Base-by-base conservation (phyloP, 2,113 vertebrate genomes). In the Gasterosteus aculeatus region DNA sequence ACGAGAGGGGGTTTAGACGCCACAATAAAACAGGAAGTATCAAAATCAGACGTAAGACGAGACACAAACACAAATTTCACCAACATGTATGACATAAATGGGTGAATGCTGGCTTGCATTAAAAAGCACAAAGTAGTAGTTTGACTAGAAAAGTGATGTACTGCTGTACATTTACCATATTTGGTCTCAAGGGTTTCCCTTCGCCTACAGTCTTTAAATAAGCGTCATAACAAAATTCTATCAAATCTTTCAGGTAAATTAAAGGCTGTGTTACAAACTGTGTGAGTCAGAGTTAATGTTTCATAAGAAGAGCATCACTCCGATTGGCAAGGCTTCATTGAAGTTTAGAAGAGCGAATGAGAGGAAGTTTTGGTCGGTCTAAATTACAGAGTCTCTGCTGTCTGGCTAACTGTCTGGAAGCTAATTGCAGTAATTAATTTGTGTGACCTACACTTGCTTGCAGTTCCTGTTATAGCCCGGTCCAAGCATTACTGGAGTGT, bases 361-460 rank as follows among this genome's bases (percentile, higher is more conserved):
- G 41, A 54, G 18, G 49, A 72, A 59, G 14, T 65, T 65, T 18
- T 19, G 10, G 51, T 44, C 15, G 22, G 19, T 64, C 19, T 41
- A 18, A 72, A 38, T 29, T 15, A 2, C 61, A 46, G 4, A 63
- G 53, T 62, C 65, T 66, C 59, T 76, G 35, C 35, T 38, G 35
- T 38, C 35, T 38, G 4, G 35, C 35, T 29, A 72, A 75, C 82
- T 86, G 59, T 81, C 60, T 88, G 71, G 56, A 67, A 82, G 72
- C 75, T 77, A 83, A 88, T 90, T 90, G 87, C 73, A 77, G 70
- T 82, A 86, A 89, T 90, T 90, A 86, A 86, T 85, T 88, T 79
- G 80, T 76, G 79, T 83, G 84, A 88, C 77, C 81, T 82, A 78
- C 69, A 73, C 83, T 85, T 75, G 70, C 73, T 78, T 68, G 74